Evolutionary conservation across 2,113 vertebrate species (phyloP).

Genomic region (Oriolus oriolus): DNA sequence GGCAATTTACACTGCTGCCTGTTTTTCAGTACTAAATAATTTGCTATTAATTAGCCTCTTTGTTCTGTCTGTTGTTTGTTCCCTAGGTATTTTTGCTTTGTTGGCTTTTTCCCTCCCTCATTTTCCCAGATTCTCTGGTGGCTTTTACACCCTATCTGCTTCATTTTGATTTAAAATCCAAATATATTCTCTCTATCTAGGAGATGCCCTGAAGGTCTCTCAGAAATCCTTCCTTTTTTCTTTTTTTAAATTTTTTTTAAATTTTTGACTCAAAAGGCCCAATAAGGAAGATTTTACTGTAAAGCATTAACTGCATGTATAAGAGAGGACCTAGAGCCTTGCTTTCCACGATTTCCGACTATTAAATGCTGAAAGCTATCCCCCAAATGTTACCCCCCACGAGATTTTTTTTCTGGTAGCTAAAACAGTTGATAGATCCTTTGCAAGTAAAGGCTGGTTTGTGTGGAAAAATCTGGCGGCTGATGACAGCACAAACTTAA

Average conservation of each 20-base stretch:
- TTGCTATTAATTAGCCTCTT: neutral
- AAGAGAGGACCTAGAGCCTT: neutral
- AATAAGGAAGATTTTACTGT: neutral
- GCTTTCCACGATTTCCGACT: neutral
- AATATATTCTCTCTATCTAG: neutral
- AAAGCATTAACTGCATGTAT: neutral
- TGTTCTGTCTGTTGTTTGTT: neutral
- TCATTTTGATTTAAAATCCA: neutral
- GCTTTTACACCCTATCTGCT: neutral
- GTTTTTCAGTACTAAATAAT: neutral
- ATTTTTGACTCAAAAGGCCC: neutral
- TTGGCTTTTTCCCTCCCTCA: accelerated
- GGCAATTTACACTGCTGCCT: neutral
- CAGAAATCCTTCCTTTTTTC: neutral
- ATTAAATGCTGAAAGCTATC: neutral
- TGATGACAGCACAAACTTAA: neutral
- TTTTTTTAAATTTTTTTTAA: neutral
- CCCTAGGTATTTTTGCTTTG: neutral
- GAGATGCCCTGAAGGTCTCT: neutral
- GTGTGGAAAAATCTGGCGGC: neutral
- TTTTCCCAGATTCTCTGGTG: neutral
- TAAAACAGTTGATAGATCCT: neutral
- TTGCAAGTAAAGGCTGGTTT: neutral
- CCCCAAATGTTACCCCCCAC: neutral
- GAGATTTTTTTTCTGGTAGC: neutral